Percentiles rank a stretch among this genome's conserved stretches.
Conservation (phyloP, 2,797 vertebrate species). For the Heteromormyrus szaboi region DNA sequence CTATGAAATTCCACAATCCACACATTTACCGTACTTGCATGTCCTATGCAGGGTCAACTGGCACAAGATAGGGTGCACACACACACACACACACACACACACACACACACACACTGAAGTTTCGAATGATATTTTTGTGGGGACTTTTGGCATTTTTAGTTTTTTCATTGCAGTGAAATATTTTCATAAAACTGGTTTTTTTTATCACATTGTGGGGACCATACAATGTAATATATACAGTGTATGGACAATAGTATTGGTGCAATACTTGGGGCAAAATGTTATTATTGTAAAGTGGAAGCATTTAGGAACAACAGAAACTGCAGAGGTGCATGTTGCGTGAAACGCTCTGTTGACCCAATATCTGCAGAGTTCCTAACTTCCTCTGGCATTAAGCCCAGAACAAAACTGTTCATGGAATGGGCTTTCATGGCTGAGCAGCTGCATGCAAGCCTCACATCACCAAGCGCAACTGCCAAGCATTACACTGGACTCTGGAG, state of each 20-base stretch:
- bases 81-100: not conserved
- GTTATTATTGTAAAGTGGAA: not conserved
- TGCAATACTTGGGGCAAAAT: not conserved
- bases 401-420: not conserved
- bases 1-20: not conserved
- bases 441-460: not conserved
- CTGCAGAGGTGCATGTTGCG: not conserved
- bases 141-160: not conserved
- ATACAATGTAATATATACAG: not conserved
- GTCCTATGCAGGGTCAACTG: not conserved
- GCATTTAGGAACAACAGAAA: not conserved
- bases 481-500: not conserved
- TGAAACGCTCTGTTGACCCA: not conserved
- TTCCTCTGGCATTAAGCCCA: not conserved
- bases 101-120: too few species aligned
- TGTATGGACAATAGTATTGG: not conserved
- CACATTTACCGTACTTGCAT: not conserved
- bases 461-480: not conserved
- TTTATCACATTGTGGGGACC: not conserved
- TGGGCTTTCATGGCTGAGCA: not conserved
- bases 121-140: too few species aligned
- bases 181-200: not conserved
- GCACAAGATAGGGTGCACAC: not conserved
- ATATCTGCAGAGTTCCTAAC: not conserved
- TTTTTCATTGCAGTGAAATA: not conserved